Conservation (phyloP, 2,888 invertebrate genomes). For the Unio pictorum region DNA sequence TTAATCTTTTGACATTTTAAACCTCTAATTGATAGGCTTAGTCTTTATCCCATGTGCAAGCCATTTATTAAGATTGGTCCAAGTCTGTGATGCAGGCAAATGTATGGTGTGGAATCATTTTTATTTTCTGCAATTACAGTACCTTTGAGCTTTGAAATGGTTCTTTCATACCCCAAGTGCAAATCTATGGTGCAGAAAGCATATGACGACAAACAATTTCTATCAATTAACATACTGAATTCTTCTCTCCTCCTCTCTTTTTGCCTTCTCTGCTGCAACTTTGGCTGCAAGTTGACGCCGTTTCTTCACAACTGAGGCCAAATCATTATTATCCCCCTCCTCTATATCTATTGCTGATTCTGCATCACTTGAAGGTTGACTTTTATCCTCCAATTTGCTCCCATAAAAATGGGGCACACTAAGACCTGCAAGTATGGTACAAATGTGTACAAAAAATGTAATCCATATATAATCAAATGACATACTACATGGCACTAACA, state of each 20-base stretch:
- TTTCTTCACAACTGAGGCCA: conserved; percentile 64
- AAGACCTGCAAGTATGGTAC: neutral
- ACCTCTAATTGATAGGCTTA: too few species aligned
- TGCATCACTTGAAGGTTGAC: conserved; percentile 22
- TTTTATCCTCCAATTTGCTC: conserved; percentile 41
- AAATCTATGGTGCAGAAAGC: too few species aligned
- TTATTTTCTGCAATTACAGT: too few species aligned
- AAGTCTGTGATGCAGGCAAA: too few species aligned
- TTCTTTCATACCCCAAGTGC: too few species aligned
- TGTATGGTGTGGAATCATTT: too few species aligned
- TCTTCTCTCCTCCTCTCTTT: conserved; percentile 50
- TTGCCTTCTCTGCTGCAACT: conserved; percentile 58
- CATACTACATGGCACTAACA: too few species aligned
- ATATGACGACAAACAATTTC: neutral
- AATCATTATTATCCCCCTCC: conserved; percentile 48
- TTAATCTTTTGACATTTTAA: too few species aligned
- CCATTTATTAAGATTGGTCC: too few species aligned
- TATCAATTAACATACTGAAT: conserved; percentile 24
- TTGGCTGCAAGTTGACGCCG: conserved; percentile 60
- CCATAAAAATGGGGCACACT: conserved; percentile 59
- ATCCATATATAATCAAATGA: neutral
- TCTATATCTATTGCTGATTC: conserved; percentile 30
- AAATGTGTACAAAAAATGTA: too few species aligned
- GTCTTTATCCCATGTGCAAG: too few species aligned
- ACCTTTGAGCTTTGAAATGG: too few species aligned